Conservation (phyloP, 2,888 invertebrate species). For the Stramonita haemastoma region DNA sequence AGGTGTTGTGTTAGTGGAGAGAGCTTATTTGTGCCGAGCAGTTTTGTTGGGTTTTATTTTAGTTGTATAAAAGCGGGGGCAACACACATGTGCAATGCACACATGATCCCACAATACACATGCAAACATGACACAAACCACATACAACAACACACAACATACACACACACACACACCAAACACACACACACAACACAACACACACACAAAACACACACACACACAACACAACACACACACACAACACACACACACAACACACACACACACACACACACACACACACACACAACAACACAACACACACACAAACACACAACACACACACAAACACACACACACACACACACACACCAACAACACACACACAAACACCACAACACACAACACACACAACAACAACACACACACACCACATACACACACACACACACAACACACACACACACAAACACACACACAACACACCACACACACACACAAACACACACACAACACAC, state of each 20-base stretch:
- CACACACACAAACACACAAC: not conserved
- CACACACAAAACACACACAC: not conserved
- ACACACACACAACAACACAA: not conserved
- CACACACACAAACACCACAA: too few species aligned
- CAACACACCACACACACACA: not conserved
- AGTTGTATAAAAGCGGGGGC: too few species aligned
- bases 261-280: not conserved
- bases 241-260: not conserved
- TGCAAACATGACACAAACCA: not conserved
- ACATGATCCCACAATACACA: not conserved
- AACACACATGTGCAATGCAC: not conserved
- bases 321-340: not conserved
- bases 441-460: not conserved
- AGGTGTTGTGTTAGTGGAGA: too few species aligned
- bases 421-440: too few species aligned
- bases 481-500: not conserved
- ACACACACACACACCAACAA: not conserved
- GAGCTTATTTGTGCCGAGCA: too few species aligned
- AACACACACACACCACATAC: too few species aligned
- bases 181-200: not conserved
- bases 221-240: too few species aligned
- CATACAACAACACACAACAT: constrained; percentile 4
- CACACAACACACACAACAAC: too few species aligned
- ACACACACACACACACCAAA: not conserved
- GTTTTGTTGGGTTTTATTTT: too few species aligned